phyloP scores from a whole-genome alignment of 2,113 vertebrate genomes.

The Tor tambroides region DNA sequence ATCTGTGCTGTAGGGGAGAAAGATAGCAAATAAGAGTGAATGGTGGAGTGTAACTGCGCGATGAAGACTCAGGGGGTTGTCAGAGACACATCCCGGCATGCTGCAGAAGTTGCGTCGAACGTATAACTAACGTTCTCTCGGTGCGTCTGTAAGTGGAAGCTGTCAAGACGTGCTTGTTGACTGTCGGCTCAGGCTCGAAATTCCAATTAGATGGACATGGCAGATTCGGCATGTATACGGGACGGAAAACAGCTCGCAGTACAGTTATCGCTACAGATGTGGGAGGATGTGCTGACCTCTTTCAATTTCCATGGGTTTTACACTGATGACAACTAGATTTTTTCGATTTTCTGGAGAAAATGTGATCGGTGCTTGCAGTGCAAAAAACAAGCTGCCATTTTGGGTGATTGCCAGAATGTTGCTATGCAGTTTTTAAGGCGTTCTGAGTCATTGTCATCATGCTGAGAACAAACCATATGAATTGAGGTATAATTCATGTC shows the following conservation, averaged over 20 bases:
- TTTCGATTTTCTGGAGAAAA: neutral
- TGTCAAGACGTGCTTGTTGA: slow-evolving; percentile 47
- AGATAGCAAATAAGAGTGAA: slow-evolving; percentile 32
- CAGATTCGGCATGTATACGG: slow-evolving; percentile 24
- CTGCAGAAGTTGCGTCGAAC: slow-evolving; percentile 41
- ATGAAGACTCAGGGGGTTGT: slow-evolving; percentile 44
- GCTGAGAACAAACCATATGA: neutral
- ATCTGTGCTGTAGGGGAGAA: slow-evolving; percentile 16
- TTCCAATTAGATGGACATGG: slow-evolving; percentile 58
- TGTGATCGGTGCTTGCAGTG: neutral
- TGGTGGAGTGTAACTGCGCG: slow-evolving; percentile 9
- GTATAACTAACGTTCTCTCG: slow-evolving; percentile 45
- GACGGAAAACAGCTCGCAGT: slow-evolving; percentile 38
- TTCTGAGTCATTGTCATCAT: neutral
- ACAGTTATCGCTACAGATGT: slow-evolving; percentile 22
- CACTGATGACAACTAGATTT: neutral
- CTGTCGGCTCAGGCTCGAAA: slow-evolving; percentile 46
- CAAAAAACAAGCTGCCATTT: neutral
- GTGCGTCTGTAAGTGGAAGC: slow-evolving; percentile 47
- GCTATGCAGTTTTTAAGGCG: neutral
- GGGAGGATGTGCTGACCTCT: neutral
- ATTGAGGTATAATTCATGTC: neutral
- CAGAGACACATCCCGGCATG: slow-evolving; percentile 14
- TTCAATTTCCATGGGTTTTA: slow-evolving; percentile 18
- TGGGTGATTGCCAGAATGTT: slow-evolving; percentile 2